Evolutionary conservation across 2,888 invertebrate species (phyloP).

Genomic region (Dione vanillae): DNA sequence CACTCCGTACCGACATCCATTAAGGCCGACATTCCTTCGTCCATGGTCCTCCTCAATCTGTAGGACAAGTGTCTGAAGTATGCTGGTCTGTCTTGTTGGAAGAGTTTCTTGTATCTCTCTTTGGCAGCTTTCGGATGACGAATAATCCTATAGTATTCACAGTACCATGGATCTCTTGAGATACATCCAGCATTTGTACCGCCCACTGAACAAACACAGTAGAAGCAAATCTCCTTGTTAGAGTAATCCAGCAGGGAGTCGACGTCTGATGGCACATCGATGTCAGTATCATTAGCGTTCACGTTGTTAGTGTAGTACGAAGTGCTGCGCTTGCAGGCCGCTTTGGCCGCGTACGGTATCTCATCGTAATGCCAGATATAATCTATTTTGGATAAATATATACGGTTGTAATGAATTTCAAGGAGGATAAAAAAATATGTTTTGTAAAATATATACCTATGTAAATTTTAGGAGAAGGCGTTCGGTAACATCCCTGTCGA

Average conservation of each 20-base stretch:
- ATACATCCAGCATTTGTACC: slow-evolving; percentile 61
- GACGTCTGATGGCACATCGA: slow-evolving; percentile 57
- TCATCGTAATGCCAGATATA: slow-evolving; percentile 76
- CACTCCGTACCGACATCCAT: slow-evolving; percentile 60
- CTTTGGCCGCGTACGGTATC: slow-evolving; percentile 65
- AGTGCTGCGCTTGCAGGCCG: slow-evolving; percentile 62
- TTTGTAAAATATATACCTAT: neutral
- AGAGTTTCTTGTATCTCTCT: slow-evolving; percentile 57
- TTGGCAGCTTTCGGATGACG: slow-evolving; percentile 51
- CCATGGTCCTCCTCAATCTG: slow-evolving; percentile 73
- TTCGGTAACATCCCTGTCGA: neutral
- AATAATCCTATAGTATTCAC: slow-evolving; percentile 62
- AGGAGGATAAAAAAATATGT: too few species aligned
- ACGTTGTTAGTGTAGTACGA: slow-evolving; percentile 71
- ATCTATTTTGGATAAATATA: slow-evolving; percentile 55
- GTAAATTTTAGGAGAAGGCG: neutral
- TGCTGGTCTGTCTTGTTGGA: slow-evolving; percentile 65
- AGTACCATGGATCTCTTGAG: slow-evolving; percentile 60
- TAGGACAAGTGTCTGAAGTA: slow-evolving; percentile 69
- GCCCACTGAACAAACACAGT: slow-evolving; percentile 64
- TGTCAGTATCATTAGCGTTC: slow-evolving; percentile 62
- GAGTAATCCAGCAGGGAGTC: slow-evolving; percentile 62
- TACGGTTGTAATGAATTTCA: neutral
- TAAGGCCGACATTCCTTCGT: slow-evolving; percentile 64
- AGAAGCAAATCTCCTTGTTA: slow-evolving; percentile 59